Evolutionary conservation across 1,140 invertebrate genomes (phyloP).

Genomic region (Tetraneura akinire): DNA sequence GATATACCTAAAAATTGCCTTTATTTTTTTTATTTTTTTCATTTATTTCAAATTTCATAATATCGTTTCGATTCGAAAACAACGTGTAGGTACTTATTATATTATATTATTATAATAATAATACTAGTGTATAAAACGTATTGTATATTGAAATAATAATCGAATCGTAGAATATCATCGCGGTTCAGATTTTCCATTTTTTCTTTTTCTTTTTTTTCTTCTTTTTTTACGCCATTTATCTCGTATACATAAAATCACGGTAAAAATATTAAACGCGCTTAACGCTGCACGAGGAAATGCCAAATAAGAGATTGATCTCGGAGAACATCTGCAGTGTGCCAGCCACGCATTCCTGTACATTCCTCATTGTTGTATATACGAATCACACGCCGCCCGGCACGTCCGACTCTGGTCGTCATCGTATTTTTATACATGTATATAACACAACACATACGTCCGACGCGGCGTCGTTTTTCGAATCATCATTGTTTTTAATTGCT

Average conservation of each 20-base stretch:
- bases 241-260: not conserved
- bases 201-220: constrained; percentile 18
- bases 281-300: constrained; percentile 11
- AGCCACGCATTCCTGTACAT: constrained; percentile 33
- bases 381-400: constrained; percentile 39
- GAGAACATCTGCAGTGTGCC: constrained; percentile 29
- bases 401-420: not conserved
- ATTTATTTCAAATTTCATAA: no score
- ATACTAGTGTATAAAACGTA: no score
- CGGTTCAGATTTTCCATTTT: no score
- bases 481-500: constrained; percentile 45
- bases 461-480: constrained; percentile 10
- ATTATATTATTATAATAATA: no score
- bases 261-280: no score
- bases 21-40: not conserved
- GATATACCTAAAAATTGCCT: not conserved
- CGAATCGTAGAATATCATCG: no score
- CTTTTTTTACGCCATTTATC: constrained; percentile 1
- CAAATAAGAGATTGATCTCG: constrained; percentile 31
- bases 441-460: constrained; percentile 27
- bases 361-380: constrained; percentile 39
- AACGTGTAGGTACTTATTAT: no score
- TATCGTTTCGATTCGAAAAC: no score
- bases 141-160: no score
- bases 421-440: no score